Evolutionary conservation across 2,797 vertebrate species (phyloP).

Genomic region (Betta splendens): DNA sequence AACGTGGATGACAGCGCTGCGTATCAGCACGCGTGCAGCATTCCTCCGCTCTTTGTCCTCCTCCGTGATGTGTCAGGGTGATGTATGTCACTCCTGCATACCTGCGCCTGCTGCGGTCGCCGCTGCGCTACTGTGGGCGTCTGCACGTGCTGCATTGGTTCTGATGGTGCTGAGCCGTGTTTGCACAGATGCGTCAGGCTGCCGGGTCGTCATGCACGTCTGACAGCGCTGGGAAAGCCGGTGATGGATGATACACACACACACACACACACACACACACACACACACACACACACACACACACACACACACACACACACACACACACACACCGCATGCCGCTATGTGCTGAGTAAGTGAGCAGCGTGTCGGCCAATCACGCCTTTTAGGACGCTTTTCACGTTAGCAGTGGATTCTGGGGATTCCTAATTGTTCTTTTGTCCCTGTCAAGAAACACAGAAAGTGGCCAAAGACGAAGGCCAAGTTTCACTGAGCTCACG

Average conservation of each 20-base stretch:
- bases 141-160: slow-evolving; percentile 42
- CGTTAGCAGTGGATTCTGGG: slow-evolving; percentile 44
- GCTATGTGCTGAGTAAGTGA: slow-evolving; percentile 40
- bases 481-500: slow-evolving; percentile 57
- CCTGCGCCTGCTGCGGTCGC: slow-evolving; percentile 39
- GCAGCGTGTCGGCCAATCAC: slow-evolving; percentile 48
- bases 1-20: slow-evolving; percentile 32
- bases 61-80: slow-evolving; percentile 27
- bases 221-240: slow-evolving; percentile 64
- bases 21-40: slow-evolving; percentile 37
- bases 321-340: slow-evolving; percentile 12
- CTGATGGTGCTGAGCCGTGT: slow-evolving; percentile 56
- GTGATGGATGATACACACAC: slow-evolving; percentile 76
- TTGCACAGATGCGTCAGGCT: slow-evolving; percentile 68
- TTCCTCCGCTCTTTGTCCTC: slow-evolving; percentile 49
- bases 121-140: slow-evolving; percentile 28
- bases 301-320: slow-evolving; percentile 5
- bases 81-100: slow-evolving; percentile 27
- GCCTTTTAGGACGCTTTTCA: slow-evolving; percentile 51
- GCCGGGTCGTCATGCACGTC: slow-evolving; percentile 70
- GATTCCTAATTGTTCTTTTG: slow-evolving; percentile 61
- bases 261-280: too few species aligned
- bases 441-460: slow-evolving; percentile 61
- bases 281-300: too few species aligned
- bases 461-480: slow-evolving; percentile 64